A percentile compares a stretch with the other conserved stretches of the same genome.
Evolutionary conservation across 2,888 invertebrate species (phyloP).

Genomic region (Germaria angustata): DNA sequence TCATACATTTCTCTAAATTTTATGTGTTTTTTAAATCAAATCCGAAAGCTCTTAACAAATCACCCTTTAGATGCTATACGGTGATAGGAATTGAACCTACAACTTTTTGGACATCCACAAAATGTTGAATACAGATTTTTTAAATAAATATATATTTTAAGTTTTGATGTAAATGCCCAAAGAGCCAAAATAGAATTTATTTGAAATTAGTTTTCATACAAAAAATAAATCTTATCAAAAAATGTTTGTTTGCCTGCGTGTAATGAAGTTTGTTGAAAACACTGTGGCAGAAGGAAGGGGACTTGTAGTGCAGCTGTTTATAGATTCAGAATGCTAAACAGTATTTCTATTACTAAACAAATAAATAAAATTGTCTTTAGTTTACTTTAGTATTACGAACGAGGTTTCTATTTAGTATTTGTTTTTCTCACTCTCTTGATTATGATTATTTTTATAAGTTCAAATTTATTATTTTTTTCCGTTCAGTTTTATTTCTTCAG

Average conservation of each 20-base stretch:
- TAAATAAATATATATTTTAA: no score
- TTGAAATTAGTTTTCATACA: no score
- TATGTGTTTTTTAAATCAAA: no score
- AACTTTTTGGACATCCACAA: no score
- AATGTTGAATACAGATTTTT: no score
- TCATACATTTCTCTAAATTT: no score
- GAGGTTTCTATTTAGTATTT: not conserved
- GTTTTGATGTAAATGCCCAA: no score
- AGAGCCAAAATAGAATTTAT: no score
- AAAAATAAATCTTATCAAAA: slow-evolving; percentile 42
- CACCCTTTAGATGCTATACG: no score
- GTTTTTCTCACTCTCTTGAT: slow-evolving; percentile 1
- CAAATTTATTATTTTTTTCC: slow-evolving; percentile 12
- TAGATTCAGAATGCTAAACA: slow-evolving; percentile 29
- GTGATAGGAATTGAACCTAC: no score
- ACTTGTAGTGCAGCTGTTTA: slow-evolving; percentile 25
- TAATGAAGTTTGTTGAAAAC: not conserved
- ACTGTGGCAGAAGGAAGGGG: not conserved
- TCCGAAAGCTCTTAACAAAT: no score
- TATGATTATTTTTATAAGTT: slow-evolving; percentile 32
- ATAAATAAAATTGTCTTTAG: slow-evolving; percentile 46
- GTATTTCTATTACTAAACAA: slow-evolving; percentile 51
- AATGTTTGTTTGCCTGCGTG: slow-evolving; percentile 18
- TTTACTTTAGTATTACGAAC: slow-evolving; percentile 6
- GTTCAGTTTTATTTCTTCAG: not conserved